phyloP scores from a whole-genome alignment of 1,140 invertebrate genomes.

The Drosophila tristis region DNA sequence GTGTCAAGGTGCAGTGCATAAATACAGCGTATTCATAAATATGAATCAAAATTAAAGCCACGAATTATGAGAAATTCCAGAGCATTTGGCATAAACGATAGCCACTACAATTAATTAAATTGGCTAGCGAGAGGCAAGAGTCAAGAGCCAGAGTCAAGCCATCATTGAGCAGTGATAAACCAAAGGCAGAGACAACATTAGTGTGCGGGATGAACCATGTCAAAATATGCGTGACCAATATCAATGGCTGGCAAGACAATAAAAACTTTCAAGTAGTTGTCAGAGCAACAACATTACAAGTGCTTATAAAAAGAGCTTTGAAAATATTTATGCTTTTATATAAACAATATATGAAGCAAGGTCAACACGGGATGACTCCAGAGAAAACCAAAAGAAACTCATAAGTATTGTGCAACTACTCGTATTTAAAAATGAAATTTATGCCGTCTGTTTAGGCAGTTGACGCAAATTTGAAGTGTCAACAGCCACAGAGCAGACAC shows the following conservation, averaged over 20 bases:
- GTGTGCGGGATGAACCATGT: slow-evolving; percentile 26
- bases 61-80: slow-evolving; percentile 33
- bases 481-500: slow-evolving; percentile 30
- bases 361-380: slow-evolving; percentile 39
- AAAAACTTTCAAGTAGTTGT: slow-evolving; percentile 1
- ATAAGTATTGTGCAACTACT: slow-evolving; percentile 58
- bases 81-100: slow-evolving; percentile 40
- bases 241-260: background rate
- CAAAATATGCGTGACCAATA: background rate
- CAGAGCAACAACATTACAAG: background rate
- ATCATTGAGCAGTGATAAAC: slow-evolving; percentile 46
- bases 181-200: slow-evolving; percentile 4
- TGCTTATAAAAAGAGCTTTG: slow-evolving; percentile 4
- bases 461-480: slow-evolving; percentile 59
- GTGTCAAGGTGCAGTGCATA: slow-evolving; percentile 63
- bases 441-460: slow-evolving; percentile 38
- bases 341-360: slow-evolving; percentile 59
- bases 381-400: slow-evolving; percentile 20
- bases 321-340: slow-evolving; percentile 20
- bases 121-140: slow-evolving; percentile 33
- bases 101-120: slow-evolving; percentile 67
- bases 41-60: slow-evolving; percentile 34
- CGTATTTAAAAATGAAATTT: slow-evolving; percentile 35
- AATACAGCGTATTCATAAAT: slow-evolving; percentile 16
- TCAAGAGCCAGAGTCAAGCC: slow-evolving; percentile 19